phyloP scores from a whole-genome alignment of 2,888 invertebrate genomes.

The Capitulum mitella region DNA sequence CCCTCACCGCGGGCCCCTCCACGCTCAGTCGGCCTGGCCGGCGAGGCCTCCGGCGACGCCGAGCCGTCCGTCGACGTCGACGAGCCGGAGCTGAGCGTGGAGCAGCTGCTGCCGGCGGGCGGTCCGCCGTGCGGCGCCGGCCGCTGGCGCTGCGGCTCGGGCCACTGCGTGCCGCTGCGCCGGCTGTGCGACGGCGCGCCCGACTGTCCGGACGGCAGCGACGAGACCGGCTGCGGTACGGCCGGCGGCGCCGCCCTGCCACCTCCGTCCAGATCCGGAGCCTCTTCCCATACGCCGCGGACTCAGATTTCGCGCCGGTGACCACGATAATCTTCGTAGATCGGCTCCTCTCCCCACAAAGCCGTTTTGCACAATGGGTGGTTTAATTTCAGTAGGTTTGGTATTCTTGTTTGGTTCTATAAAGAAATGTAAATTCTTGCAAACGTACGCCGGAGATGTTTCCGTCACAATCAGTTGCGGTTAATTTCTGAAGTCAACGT shows the following conservation, averaged over 20 bases:
- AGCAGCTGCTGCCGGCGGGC: neutral
- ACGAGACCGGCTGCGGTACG: neutral
- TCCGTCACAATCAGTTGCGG: too few species aligned
- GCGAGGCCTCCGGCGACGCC: neutral
- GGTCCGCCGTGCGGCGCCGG: constrained; percentile 16
- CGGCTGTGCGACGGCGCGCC: constrained; percentile 57
- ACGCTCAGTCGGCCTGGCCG: neutral
- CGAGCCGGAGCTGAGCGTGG: neutral
- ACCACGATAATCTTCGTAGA: too few species aligned
- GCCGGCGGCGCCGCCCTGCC: neutral
- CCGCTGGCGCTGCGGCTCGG: constrained; percentile 66
- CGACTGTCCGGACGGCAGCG: neutral
- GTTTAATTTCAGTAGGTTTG: too few species aligned
- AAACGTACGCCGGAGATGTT: too few species aligned
- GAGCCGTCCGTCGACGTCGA: neutral
- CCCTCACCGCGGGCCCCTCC: neutral
- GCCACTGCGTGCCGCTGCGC: constrained; percentile 61
- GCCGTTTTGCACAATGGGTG: too few species aligned
- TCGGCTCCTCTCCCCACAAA: too few species aligned
- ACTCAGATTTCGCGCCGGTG: too few species aligned
- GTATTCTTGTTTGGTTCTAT: too few species aligned
- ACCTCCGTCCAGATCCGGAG: too few species aligned
- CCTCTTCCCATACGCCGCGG: too few species aligned
- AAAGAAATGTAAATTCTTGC: too few species aligned
- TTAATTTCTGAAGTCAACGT: too few species aligned